Evolutionary conservation across 53 echinoderm and acorn worm genomes (phyloP), one percentile per base, ranked within the genome.

Genomic region (Henricia sp.): DNA sequence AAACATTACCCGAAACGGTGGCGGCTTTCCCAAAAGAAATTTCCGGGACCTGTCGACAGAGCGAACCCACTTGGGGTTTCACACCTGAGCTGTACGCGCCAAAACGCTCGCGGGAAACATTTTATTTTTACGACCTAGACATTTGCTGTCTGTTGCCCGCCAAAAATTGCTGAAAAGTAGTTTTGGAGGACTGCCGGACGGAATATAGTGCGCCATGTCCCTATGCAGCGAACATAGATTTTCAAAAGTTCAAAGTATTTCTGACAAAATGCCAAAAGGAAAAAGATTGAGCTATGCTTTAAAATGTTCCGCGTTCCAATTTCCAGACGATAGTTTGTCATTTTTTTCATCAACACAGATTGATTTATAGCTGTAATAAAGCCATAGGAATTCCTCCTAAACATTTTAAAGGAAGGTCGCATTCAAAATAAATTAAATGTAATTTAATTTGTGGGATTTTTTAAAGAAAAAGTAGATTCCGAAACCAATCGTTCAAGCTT

Each of bases 21-120:
- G 57, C 76, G 76, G 57, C 33, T 23, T 37, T 68, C 63, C 78
- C 11, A 63, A n/a, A 27, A 34, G 50, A 64, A 26, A 36, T 50
- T 23, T 62, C 78, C 62, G 46, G 46, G 27, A 63, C 64, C 78
- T 62, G 64, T 78, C 62, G 30, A 20, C 78, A 48, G 8, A 48
- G 78, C 63, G 64, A 56, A 46, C 43, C 17, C 70, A 42, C 28
- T 44, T 27, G 26, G 3, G 10, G 24, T 44, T 25, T 44, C 14
- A n/a, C 10, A 25, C 39, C 10, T 14, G 28, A 43, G 44, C 20
- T 23, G 35, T 34, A 33, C 17, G 52, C 21, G n/a, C 19, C 16
- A 40, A 77, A 19, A 77, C 2, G 25, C 21, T 63, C 44, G 16
- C 3, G 35, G 60, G 64, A 44, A 71, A 28, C 35, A 38, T 3